Percentiles rank a stretch among this genome's conserved stretches.
These are phyloP conservation scores for Habropoda laboriosa DNA, from an alignment of 1,140 invertebrate genomes.

Conservation along the genomic window DNA sequence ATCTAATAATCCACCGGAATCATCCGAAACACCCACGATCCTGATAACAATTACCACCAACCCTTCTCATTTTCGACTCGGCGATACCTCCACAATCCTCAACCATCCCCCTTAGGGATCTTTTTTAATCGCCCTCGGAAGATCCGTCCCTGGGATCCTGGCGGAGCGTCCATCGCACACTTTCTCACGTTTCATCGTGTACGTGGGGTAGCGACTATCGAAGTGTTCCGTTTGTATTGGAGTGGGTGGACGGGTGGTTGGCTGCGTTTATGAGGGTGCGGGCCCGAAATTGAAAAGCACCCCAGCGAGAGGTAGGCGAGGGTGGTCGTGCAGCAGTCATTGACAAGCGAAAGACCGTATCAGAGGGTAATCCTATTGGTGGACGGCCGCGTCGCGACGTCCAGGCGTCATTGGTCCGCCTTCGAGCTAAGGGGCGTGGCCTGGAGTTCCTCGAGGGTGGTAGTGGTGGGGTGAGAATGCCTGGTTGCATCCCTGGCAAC, in stretches of 20 bases:
- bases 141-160: constrained; percentile 25
- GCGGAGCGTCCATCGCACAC: constrained; percentile 19
- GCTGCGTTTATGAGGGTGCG: constrained; percentile 66
- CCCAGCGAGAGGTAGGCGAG: constrained; percentile 42
- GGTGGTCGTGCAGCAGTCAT: constrained; percentile 65
- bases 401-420: constrained; percentile 76
- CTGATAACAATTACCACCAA: background rate
- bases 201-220: constrained; percentile 12
- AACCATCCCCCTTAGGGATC: background rate
- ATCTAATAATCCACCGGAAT: background rate
- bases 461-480: constrained; percentile 10
- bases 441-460: constrained; percentile 24
- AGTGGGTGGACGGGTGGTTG: constrained; percentile 60
- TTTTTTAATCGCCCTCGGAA: constrained; percentile 15
- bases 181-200: background rate
- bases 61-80: background rate
- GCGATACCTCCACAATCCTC: background rate
- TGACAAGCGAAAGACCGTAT: constrained; percentile 82
- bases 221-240: constrained; percentile 14
- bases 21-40: background rate
- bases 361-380: constrained; percentile 83
- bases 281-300: constrained; percentile 69
- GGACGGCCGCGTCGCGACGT: constrained; percentile 79
- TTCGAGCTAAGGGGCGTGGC: constrained; percentile 73
- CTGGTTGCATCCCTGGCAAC: constrained; percentile 67